Percentiles rank a stretch among this genome's conserved stretches.
Evolutionary conservation across 2,797 vertebrate genomes (phyloP).

Genomic region (Anisognathus igniventris): DNA sequence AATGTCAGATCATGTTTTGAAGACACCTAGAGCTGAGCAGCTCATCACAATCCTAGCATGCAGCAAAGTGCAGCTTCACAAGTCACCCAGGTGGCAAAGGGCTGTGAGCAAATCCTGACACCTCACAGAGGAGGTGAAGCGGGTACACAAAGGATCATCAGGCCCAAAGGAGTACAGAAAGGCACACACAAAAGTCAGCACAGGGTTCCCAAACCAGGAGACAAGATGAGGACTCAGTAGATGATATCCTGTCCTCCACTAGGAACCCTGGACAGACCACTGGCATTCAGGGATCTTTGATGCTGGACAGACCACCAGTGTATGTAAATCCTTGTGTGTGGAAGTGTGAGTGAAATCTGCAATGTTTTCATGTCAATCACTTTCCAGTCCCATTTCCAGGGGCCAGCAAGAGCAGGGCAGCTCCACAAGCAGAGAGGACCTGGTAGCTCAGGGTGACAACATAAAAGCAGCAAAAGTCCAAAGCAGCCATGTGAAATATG

Average conservation of each 20-base stretch:
- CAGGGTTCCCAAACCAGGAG: neutral
- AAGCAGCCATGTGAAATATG: neutral
- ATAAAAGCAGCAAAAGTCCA: neutral
- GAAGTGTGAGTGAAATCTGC: neutral
- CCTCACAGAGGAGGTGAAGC: neutral
- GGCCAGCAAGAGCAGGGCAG: neutral
- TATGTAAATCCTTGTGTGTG: neutral
- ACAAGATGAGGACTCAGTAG: neutral
- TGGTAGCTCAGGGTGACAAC: neutral
- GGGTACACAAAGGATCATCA: neutral
- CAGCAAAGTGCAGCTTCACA: neutral
- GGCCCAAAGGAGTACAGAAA: neutral
- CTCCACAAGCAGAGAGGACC: neutral
- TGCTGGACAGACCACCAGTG: neutral
- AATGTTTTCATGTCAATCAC: neutral
- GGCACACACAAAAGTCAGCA: neutral
- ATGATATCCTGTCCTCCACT: neutral
- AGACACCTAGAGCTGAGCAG: neutral
- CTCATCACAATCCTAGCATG: neutral
- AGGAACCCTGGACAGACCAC: neutral
- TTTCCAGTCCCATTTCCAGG: neutral
- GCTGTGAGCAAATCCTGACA: neutral
- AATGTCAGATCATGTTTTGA: neutral
- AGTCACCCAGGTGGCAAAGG: neutral
- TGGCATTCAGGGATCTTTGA: neutral